Base-by-base conservation (phyloP, 2,797 vertebrate genomes). In the Syndactyla subalaris region DNA sequence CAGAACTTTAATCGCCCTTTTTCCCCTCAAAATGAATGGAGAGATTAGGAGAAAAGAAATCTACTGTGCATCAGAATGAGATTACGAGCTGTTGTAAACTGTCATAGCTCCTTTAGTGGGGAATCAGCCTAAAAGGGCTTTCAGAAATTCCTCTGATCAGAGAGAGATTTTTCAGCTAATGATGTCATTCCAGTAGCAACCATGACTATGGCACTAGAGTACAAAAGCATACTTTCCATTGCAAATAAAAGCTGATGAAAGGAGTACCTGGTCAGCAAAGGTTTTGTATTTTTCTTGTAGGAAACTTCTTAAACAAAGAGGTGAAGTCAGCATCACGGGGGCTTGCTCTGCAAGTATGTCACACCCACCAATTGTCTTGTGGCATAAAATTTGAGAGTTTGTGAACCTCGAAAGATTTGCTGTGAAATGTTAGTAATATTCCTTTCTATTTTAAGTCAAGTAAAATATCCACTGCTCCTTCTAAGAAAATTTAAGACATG, bases 51-150 rank as follows among this genome's bases (percentile, higher is more conserved):
- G 38, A 57, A 71, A 85, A 80, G 10, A 55, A 80, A 19, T 51
- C 14, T 62, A 5, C 58, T 55, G 36, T 5, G 3, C 0, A 0
- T 65, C 54, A 66, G 46, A 80, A 46, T 4, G 12, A 91, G 51
- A 23, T 82, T 51, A 24, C 32, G 46, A 59, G 12, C 17, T 14
- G 12, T 7, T 74, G 14, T 36, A 74, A 85, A 85, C 10, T 74
- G 32, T 91, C 62, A 49, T 10, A 63, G 26, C 23, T 65, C 17
- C 65, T 89, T 59, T 76, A 73, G 52, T 34, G 51, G 38, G 19
- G 55, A 87, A 67, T 85, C 51, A 58, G 12, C 43, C 57, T 84
- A 51, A 36, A 68, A 80, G 85, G 29, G 6, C 52, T 85, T 89
- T 91, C 38, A 88, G 46, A 21, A 75, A 61, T 68, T 77, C 27